Evolutionary conservation across 2,888 invertebrate species (phyloP).

Genomic region (Clusia tigrina): DNA sequence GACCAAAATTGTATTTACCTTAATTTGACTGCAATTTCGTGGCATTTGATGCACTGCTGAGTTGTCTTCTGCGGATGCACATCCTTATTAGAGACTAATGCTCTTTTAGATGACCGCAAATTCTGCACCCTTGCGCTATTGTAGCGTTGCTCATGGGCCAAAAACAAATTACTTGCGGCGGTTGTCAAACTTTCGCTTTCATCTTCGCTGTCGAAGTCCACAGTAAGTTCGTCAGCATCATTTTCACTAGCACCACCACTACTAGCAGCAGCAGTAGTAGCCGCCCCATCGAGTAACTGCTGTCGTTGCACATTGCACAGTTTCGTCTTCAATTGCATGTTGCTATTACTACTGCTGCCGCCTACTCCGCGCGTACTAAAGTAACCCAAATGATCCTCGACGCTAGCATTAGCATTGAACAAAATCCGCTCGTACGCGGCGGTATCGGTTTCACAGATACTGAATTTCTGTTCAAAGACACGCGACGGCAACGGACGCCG

Average conservation of each 20-base stretch:
- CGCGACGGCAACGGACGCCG: slow-evolving; percentile 53
- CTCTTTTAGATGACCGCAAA: background rate
- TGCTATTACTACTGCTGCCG: slow-evolving; percentile 10
- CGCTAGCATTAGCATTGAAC: slow-evolving; percentile 48
- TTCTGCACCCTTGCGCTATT: background rate
- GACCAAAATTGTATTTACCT: too few species aligned
- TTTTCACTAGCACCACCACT: background rate
- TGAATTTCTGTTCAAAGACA: slow-evolving; percentile 54
- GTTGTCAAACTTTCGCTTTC: slow-evolving; percentile 31
- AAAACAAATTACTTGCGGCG: too few species aligned
- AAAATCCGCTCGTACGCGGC: slow-evolving; percentile 56
- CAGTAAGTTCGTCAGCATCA: slow-evolving; percentile 35
- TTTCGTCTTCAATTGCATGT: slow-evolving; percentile 22
- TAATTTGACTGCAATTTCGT: slow-evolving; percentile 54
- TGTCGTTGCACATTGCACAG: slow-evolving; percentile 18
- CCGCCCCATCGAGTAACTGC: slow-evolving; percentile 22
- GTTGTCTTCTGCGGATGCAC: background rate
- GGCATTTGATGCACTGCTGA: slow-evolving; percentile 59
- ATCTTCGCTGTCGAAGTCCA: slow-evolving; percentile 47
- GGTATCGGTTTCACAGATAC: slow-evolving; percentile 47
- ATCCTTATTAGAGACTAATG: background rate
- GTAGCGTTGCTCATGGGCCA: slow-evolving; percentile 25
- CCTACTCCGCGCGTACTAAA: slow-evolving; percentile 47
- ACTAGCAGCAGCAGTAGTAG: slow-evolving; percentile 21
- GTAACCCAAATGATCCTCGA: slow-evolving; percentile 59